Evolutionary conservation across 2,797 vertebrate genomes (phyloP).

Genomic region (Mormyrops boulengeri): DNA sequence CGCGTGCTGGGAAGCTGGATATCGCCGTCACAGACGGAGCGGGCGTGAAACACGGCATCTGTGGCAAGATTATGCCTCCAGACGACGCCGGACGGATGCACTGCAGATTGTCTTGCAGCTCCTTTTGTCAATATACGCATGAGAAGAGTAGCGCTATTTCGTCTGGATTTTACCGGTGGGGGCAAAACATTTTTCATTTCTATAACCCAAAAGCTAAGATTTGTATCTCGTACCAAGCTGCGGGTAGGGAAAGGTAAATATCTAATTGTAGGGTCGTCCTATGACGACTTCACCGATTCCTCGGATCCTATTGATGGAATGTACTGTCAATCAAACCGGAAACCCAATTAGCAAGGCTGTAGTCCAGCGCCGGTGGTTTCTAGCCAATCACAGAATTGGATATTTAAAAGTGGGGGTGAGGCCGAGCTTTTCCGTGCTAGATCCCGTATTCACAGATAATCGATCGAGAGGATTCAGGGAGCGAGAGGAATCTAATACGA

Average conservation of each 20-base stretch:
- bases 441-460: constrained; percentile 13
- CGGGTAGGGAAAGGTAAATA: constrained; percentile 5
- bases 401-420: constrained; percentile 8
- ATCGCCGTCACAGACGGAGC: neutral
- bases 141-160: neutral
- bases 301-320: neutral
- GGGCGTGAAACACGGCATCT: neutral
- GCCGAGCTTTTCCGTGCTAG: constrained; percentile 10
- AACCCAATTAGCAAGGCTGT: neutral
- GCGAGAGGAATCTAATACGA: neutral
- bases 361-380: neutral
- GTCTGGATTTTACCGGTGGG: neutral
- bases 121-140: neutral
- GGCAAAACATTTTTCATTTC: neutral
- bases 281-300: neutral
- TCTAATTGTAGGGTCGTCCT: neutral
- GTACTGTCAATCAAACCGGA: neutral
- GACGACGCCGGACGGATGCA: neutral
- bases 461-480: constrained; percentile 11
- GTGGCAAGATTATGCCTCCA: neutral
- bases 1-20: neutral
- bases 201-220: neutral
- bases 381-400: constrained; percentile 1
- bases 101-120: neutral
- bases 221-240: neutral